These are phyloP conservation scores for Urocitellus parryii DNA, from an alignment of 2,113 vertebrate genomes.

Conservation along the genomic window DNA sequence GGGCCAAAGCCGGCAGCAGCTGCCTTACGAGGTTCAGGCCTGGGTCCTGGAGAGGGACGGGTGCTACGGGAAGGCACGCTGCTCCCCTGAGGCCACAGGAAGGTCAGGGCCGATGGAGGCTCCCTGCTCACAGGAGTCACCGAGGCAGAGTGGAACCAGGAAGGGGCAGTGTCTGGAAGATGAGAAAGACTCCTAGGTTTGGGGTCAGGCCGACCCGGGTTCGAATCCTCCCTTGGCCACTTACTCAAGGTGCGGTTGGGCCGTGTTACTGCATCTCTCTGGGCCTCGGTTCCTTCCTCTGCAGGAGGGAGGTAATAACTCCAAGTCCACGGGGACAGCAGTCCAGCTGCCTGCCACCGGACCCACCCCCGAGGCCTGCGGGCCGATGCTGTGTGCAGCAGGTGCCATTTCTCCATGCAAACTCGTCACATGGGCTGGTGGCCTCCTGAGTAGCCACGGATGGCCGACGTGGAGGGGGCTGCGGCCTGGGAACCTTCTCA, in stretches of 20 bases:
- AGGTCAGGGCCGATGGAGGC: not conserved
- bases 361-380: fast-evolving
- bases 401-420: not conserved
- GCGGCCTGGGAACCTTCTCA: too few relatives aligned
- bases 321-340: not conserved
- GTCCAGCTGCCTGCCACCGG: not conserved
- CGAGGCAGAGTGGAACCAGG: not conserved
- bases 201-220: not conserved
- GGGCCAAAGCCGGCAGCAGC: not conserved
- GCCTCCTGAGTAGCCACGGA: fast-evolving
- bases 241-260: not conserved
- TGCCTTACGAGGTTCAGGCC: not conserved
- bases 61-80: not conserved
- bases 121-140: not conserved
- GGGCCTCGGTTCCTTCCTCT: not conserved
- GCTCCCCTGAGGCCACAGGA: not conserved
- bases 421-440: fast-evolving
- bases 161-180: not conserved
- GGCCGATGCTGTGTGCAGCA: not conserved
- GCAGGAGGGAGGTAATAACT: not conserved
- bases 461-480: fast-evolving
- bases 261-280: not conserved
- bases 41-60: not conserved
- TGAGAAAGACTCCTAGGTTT: not conserved
- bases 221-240: not conserved